A percentile compares a stretch with the other conserved stretches of the same genome.
phyloP scores from a whole-genome alignment of 2,797 vertebrate genomes.

The Nyctalus aviator region DNA sequence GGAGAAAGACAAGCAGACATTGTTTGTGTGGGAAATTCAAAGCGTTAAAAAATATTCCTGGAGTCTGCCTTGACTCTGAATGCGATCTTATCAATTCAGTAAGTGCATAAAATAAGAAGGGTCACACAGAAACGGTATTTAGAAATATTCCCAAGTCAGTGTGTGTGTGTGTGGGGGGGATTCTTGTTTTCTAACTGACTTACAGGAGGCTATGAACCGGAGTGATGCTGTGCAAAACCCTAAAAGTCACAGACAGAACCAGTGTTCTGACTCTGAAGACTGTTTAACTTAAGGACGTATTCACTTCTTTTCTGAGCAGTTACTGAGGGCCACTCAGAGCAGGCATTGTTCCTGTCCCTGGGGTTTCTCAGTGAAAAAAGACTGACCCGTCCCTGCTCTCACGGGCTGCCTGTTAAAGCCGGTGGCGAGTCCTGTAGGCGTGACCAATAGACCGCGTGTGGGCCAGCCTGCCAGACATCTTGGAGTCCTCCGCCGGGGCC shows the following conservation, averaged over 20 bases:
- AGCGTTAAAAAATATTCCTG: background rate
- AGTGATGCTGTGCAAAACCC: background rate
- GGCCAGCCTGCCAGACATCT: background rate
- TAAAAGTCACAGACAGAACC: background rate
- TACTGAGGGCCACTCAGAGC: background rate
- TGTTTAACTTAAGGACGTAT: background rate
- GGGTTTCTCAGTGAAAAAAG: background rate
- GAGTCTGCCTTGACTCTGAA: background rate
- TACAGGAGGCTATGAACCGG: background rate
- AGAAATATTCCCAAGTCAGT: background rate
- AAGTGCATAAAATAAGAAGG: background rate
- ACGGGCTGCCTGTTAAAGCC: background rate
- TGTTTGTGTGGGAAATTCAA: conserved; percentile 37
- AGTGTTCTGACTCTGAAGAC: background rate
- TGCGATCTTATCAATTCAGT: conserved; percentile 28
- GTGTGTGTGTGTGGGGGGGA: no score
- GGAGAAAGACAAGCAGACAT: conserved; percentile 24
- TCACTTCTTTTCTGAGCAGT: background rate
- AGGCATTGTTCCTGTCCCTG: background rate
- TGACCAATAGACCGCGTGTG: background rate
- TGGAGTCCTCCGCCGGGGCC: background rate
- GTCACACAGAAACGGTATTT: background rate
- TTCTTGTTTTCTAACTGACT: conserved; percentile 3
- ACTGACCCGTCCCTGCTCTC: background rate
- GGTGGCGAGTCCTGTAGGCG: background rate